These are phyloP conservation scores for Dicrurus megarhynchus DNA, from an alignment of 2,113 vertebrate species.

Conservation along the genomic window DNA sequence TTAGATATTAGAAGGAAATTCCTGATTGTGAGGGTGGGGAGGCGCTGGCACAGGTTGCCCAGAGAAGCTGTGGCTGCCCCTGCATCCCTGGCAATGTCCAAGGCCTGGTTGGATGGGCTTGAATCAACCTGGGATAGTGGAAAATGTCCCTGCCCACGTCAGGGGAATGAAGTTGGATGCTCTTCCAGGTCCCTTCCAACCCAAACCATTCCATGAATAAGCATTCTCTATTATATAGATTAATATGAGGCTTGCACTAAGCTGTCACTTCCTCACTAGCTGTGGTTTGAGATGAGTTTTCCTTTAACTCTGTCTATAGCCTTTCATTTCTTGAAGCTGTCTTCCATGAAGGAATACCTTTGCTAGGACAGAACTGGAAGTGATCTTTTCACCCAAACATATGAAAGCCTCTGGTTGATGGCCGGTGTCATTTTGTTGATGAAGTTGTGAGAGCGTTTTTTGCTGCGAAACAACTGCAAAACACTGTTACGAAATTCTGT, in stretches of 20 bases:
- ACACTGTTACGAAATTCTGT: constrained; percentile 33
- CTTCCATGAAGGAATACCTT: neutral
- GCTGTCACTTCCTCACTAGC: neutral
- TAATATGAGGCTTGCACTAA: neutral
- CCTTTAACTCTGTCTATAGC: neutral
- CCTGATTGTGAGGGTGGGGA: neutral
- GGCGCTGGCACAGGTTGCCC: neutral
- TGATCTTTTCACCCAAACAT: neutral
- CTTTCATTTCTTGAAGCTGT: neutral
- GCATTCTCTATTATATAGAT: neutral
- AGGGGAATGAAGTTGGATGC: neutral
- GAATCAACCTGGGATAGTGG: fast-evolving
- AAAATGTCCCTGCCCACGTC: fast-evolving
- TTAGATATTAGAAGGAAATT: neutral
- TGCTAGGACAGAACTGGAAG: neutral
- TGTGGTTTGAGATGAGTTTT: neutral
- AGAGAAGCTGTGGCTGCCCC: neutral
- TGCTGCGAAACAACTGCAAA: constrained; percentile 6
- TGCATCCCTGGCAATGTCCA: neutral
- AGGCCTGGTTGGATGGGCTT: fast-evolving
- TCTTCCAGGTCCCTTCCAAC: neutral
- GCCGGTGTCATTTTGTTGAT: neutral
- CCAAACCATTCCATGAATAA: neutral
- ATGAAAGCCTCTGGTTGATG: neutral
- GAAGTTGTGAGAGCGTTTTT: neutral